A percentile compares a stretch with the other conserved stretches of the same genome.
Conservation (phyloP, 1,140 invertebrate genomes). For the Anoplophora glabripennis region DNA sequence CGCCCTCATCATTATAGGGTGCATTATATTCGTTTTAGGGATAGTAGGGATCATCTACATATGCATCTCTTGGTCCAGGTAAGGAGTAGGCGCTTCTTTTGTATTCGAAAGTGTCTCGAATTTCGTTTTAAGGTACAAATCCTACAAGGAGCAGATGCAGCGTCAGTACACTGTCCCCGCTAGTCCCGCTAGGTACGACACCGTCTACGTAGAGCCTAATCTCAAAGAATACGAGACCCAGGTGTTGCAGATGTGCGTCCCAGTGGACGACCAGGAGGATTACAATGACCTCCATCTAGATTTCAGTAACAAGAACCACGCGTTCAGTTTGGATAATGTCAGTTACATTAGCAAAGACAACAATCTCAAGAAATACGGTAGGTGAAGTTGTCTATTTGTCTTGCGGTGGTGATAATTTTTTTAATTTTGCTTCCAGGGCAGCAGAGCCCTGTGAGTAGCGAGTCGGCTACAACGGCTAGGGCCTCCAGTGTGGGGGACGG, state of each 20-base stretch:
- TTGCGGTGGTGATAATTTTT: neutral
- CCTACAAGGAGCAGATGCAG: constrained; percentile 75
- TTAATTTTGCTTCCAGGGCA: constrained; percentile 56
- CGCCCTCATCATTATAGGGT: constrained; percentile 81
- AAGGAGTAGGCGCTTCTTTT: constrained; percentile 37
- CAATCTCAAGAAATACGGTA: constrained; percentile 48
- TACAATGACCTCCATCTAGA: constrained; percentile 79
- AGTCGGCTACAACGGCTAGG: constrained; percentile 75
- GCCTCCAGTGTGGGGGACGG: constrained; percentile 66
- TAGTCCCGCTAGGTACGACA: constrained; percentile 66
- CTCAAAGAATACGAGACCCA: constrained; percentile 84
- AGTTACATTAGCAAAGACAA: constrained; percentile 83
- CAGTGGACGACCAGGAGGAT: constrained; percentile 72
- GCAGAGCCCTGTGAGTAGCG: constrained; percentile 75
- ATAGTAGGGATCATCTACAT: constrained; percentile 86
- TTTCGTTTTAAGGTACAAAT: constrained; percentile 62
- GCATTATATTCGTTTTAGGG: constrained; percentile 80
- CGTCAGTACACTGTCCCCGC: constrained; percentile 67
- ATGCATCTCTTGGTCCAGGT: constrained; percentile 90
- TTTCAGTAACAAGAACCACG: constrained; percentile 82
- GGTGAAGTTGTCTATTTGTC: constrained; percentile 8
- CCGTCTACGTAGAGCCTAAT: constrained; percentile 73
- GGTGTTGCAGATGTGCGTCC: constrained; percentile 86
- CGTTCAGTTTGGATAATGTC: constrained; percentile 80
- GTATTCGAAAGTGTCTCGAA: neutral